Base-by-base conservation (phyloP, 2,113 vertebrate species). In the Psilopsiagon aymara region DNA sequence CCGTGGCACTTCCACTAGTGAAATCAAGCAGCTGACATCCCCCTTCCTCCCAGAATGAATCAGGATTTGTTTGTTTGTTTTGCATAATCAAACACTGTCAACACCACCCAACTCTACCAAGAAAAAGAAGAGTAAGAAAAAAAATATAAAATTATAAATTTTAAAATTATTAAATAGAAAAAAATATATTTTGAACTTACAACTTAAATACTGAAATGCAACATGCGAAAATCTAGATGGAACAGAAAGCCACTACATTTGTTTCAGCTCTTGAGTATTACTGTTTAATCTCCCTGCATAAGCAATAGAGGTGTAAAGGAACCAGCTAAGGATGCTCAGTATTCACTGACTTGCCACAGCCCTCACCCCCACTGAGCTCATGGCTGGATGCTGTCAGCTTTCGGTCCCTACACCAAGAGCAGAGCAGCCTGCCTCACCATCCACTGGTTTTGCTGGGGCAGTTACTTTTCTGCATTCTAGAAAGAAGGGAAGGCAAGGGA, bases 331-430 rank as follows among this genome's bases (percentile, higher is more conserved):
- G 46, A 53, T 23, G 35, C 17, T 77, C 64, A 63, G 69, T 14
- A 35, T 57, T 64, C 62, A 41, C n/a, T 8, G 18, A 2, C 55
- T 62, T 90, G 8, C 39, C 33, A 39, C 43, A 80, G 71, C 52
- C 13, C 33, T 23, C 37, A 14, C 23, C 55, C 53, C 69, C 83
- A 60, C 59, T 70, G 80, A 83, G 41, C 41, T 70, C 41, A 4
- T 2, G 28, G 52, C 27, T 51, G 33, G 13, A 25, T 78, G 37
- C 41, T n/a, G 27, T 5, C 76, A 77, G 46, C n/a, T 20, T 67
- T 41, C 59, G 59, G 7, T 35, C 10, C 9, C 35, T 19, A 8
- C 0, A 0, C 17, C 41, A 66, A 57, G 59, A 25, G 47, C 7
- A 25, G 41, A 76, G 41, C 8, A 52, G 31, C 35, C 39, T 64